phyloP scores from a whole-genome alignment of 2,113 vertebrate species.

The Larimichthys crocea region DNA sequence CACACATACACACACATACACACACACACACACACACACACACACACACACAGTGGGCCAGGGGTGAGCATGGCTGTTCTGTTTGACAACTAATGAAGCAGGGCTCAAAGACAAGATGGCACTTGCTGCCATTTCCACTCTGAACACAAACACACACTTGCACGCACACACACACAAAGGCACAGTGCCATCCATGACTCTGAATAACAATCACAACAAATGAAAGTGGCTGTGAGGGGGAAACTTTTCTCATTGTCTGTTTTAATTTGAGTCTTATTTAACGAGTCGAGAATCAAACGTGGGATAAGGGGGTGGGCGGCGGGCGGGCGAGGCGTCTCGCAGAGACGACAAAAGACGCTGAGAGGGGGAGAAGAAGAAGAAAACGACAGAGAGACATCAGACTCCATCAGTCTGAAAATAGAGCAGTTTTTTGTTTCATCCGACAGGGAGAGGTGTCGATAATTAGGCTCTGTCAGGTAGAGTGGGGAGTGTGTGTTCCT shows the following conservation, averaged over 20 bases:
- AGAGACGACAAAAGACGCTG: slow-evolving; percentile 80
- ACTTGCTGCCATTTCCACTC: slow-evolving; percentile 60
- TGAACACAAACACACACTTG: slow-evolving; percentile 41
- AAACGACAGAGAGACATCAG: slow-evolving; percentile 81
- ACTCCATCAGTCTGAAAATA: slow-evolving; percentile 86
- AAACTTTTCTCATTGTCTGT: slow-evolving; percentile 85
- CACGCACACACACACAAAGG: slow-evolving; percentile 26
- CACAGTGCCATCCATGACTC: slow-evolving; percentile 57
- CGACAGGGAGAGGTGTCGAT: slow-evolving; percentile 91
- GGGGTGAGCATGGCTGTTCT: slow-evolving; percentile 55
- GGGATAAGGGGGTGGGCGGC: slow-evolving; percentile 63
- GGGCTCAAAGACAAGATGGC: slow-evolving; percentile 70
- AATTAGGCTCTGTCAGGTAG: slow-evolving; percentile 93
- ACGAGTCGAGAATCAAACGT: slow-evolving; percentile 83
- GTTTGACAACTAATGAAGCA: slow-evolving; percentile 74
- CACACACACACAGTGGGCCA: slow-evolving; percentile 34
- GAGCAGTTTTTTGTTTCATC: slow-evolving; percentile 86
- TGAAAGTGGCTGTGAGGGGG: slow-evolving; percentile 74
- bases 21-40: slow-evolving; percentile 22
- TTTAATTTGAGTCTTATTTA: slow-evolving; percentile 88
- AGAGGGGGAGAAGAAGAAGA: slow-evolving; percentile 72
- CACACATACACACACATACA: slow-evolving; percentile 22
- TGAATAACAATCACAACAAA: slow-evolving; percentile 82
- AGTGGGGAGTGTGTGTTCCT: slow-evolving; percentile 43
- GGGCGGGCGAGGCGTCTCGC: slow-evolving; percentile 55